These are phyloP conservation scores for Caenorhabditis drosophilae DNA, from an alignment of 2,888 invertebrate genomes.

Conservation along the genomic window DNA sequence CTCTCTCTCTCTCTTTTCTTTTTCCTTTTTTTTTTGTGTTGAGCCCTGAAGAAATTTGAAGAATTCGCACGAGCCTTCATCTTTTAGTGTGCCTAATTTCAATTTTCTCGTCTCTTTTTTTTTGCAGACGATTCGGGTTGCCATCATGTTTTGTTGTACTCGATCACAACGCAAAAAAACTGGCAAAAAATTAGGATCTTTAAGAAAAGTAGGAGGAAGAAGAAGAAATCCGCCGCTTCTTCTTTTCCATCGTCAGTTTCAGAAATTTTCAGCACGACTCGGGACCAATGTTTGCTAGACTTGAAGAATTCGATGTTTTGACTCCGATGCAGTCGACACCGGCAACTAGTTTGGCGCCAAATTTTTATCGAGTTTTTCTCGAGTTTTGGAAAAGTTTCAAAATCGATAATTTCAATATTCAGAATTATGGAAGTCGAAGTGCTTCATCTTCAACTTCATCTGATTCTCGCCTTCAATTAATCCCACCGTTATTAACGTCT, in stretches of 20 bases:
- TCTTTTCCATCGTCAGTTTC: background rate
- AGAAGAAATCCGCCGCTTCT: background rate
- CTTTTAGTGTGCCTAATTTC: too few relatives aligned
- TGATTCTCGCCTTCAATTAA: conserved; percentile 27
- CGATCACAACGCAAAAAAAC: conserved; percentile 34
- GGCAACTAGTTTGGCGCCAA: conserved; percentile 18
- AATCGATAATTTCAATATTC: conserved; percentile 1
- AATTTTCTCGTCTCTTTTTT: too few relatives aligned
- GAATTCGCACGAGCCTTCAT: too few relatives aligned
- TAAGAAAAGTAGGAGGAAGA: conserved; percentile 15
- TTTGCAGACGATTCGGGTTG: conserved; percentile 40
- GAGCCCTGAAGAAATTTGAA: too few relatives aligned
- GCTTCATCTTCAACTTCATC: conserved; percentile 26
- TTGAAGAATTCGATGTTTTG: conserved; percentile 65
- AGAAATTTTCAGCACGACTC: conserved; percentile 26
- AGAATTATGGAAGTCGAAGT: conserved; percentile 28
- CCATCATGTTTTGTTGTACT: conserved; percentile 47
- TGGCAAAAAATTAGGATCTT: conserved; percentile 31
- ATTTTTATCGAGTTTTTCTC: conserved; percentile 10
- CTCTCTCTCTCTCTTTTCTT: too few relatives aligned
- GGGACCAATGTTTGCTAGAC: conserved; percentile 61
- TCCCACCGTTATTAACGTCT: conserved; percentile 21
- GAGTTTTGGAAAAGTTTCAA: background rate
- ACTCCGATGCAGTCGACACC: conserved; percentile 62
- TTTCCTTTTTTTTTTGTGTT: too few relatives aligned